phyloP scores from a whole-genome alignment of 2,797 vertebrate genomes.

The Paratrypauchen microcephalus region DNA sequence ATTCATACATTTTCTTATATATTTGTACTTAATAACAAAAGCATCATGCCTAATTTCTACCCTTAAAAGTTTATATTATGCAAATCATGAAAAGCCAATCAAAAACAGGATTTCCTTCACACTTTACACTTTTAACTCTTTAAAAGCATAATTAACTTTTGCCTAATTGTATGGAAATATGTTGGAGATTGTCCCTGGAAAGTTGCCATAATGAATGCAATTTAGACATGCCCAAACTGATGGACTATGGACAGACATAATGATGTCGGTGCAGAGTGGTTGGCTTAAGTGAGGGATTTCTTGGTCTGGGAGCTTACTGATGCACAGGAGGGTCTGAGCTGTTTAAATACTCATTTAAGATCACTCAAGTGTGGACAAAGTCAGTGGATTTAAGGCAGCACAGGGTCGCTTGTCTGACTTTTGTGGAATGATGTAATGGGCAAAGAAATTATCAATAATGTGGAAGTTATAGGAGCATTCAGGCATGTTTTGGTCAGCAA shows the following conservation, averaged over 20 bases:
- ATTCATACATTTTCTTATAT: background rate
- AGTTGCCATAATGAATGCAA: slow-evolving; percentile 40
- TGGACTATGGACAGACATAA: slow-evolving; percentile 33
- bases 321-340: slow-evolving; percentile 48
- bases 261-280: slow-evolving; percentile 38
- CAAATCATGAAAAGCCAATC: background rate
- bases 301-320: slow-evolving; percentile 35
- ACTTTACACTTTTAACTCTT: background rate
- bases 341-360: slow-evolving; percentile 59
- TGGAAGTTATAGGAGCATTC: background rate
- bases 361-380: slow-evolving; percentile 56
- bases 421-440: slow-evolving; percentile 19
- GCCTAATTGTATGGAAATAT: background rate
- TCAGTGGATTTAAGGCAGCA: slow-evolving; percentile 40
- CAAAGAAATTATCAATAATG: slow-evolving; percentile 12
- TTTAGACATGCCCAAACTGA: slow-evolving; percentile 14
- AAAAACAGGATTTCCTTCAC: background rate
- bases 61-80: background rate
- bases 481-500: background rate
- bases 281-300: slow-evolving; percentile 35
- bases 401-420: slow-evolving; percentile 22
- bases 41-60: background rate
- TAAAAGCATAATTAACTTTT: slow-evolving; percentile 1
- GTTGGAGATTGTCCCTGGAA: slow-evolving; percentile 30
- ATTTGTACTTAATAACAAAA: background rate